Evolutionary conservation across 2,888 invertebrate species (phyloP).

Genomic region (Bimastos eiseni): DNA sequence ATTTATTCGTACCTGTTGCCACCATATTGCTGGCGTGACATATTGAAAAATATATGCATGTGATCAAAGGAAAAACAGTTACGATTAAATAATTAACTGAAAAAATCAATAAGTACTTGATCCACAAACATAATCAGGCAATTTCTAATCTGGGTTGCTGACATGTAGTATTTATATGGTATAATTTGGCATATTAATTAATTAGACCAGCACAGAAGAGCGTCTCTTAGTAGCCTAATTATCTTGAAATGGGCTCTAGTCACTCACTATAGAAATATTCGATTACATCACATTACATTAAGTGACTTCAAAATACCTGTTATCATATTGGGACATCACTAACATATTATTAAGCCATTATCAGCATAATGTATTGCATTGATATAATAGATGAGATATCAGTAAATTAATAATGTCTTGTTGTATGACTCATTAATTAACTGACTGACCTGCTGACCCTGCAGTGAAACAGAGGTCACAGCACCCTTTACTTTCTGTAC

Average conservation of each 20-base stretch:
- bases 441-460: conserved; percentile 60
- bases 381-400: no score
- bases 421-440: not conserved
- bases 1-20: no score
- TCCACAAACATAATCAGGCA: not conserved
- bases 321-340: not conserved
- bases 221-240: no score
- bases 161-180: no score
- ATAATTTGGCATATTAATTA: no score
- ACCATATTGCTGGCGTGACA: no score
- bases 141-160: no score
- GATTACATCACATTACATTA: no score
- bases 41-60: no score
- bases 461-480: conserved; percentile 74
- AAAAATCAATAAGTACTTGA: not conserved
- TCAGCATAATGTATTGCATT: not conserved
- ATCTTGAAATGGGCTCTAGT: no score
- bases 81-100: not conserved
- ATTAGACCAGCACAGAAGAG: no score
- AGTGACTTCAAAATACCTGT: not conserved
- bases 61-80: not conserved
- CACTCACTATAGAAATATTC: no score
- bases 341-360: not conserved
- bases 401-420: not conserved
- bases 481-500: conserved; percentile 62